Evolutionary conservation across 53 echinoderm and acorn worm species (phyloP), one percentile per base, ranked within the genome.

Genomic region (Zoroaster sp.): DNA sequence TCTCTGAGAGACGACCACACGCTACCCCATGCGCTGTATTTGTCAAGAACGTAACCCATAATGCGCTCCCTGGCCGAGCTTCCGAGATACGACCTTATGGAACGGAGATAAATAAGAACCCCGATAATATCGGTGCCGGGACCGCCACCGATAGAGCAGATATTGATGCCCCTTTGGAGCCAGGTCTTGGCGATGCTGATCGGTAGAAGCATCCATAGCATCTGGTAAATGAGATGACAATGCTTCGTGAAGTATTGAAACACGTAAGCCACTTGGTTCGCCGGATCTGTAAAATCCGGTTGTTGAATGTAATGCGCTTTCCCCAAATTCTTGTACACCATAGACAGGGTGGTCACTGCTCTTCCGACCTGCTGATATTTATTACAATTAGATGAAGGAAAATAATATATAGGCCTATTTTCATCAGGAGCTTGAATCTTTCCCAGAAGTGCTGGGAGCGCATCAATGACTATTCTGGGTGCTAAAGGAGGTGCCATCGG

Each of bases 1-100:
- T 76, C 87, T 21, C 95, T 93, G 91, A 91, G 91, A 43, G 89
- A 91, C 31, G 90, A 91, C 75, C 72, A 82, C 10, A 94, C 88
- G 30, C 89, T 87, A 35, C 73, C 90, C 23, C 91, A 94, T 55
- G 94, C 93, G 13, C 87, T 87, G 63, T 82, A 94, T 33, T 94
- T 93, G 28, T 85, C 85, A 38, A 85, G 45, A 17, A 85, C 85
- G 71, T 85, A 36, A 12, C 71, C 69, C 45, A 85, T 23, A 41
- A 85, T 49, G n/a, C 71, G 85, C 71, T 45, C 67, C n/a, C 70
- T 35, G 71, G 46, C 51, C 70, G 67, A 70, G 68, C 17, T 25
- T 12, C 71, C 72, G 4, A 85, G 85, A 36, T 85, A 85, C 70
- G 85, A 85, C 36, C 85, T 18, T 4, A 85, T 5, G 35, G 85